A percentile compares a stretch with the other conserved stretches of the same genome.
Conservation (phyloP, 2,113 vertebrate species). For the Scolopax mira region DNA sequence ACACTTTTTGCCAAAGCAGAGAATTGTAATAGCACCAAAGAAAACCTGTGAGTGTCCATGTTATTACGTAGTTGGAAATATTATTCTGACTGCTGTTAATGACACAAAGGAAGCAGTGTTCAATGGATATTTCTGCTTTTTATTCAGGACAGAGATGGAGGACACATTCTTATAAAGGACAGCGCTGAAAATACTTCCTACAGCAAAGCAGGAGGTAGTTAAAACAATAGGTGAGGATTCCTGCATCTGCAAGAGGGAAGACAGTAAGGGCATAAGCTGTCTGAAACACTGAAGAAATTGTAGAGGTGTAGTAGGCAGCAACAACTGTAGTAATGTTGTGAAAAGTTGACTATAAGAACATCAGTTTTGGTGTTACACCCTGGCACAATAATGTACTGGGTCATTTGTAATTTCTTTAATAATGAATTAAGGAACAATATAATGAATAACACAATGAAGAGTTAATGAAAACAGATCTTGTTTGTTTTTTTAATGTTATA, state of each 20-base stretch:
- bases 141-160: not conserved
- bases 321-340: not conserved
- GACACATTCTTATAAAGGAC: not conserved
- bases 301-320: not conserved
- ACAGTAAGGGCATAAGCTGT: not conserved
- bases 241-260: not conserved
- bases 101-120: not conserved
- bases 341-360: not conserved
- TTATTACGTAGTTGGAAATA: not conserved
- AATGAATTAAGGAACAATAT: not conserved
- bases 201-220: not conserved
- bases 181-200: not conserved
- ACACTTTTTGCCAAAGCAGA: not conserved
- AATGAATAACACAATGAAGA: not conserved
- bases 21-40: not conserved
- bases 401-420: not conserved
- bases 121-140: not conserved
- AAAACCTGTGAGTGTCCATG: not conserved
- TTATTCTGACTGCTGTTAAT: not conserved
- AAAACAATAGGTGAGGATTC: not conserved
- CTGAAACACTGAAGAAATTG: not conserved
- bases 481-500: not conserved
- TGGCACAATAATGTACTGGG: not conserved
- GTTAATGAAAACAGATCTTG: not conserved
- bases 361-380: not conserved